A percentile compares a stretch with the other conserved stretches of the same genome.
phyloP scores from a whole-genome alignment of 2,888 invertebrate species.

The Acleris sparsana region DNA sequence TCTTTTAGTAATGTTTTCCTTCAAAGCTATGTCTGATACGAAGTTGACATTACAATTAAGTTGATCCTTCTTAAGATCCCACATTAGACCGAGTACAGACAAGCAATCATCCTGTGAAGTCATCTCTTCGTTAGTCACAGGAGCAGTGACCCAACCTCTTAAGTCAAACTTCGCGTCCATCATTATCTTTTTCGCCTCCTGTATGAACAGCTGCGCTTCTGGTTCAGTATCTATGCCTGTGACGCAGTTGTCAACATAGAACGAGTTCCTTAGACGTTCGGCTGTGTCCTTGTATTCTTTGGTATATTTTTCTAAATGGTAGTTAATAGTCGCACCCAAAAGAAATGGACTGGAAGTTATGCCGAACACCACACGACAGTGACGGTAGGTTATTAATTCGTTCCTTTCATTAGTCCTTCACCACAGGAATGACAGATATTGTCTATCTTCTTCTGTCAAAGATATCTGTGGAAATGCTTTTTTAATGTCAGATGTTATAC shows the following conservation, averaged over 20 bases:
- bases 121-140: neutral
- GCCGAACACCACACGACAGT: conserved; percentile 33
- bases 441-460: conserved; percentile 41
- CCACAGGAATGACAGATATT: neutral
- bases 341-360: conserved; percentile 20
- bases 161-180: neutral
- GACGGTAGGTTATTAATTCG: conserved; percentile 16
- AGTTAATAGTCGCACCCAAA: neutral
- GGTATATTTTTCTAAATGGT: neutral
- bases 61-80: too few species aligned
- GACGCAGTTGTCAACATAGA: neutral
- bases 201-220: neutral
- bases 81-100: too few species aligned
- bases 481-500: conserved; percentile 45
- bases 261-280: neutral
- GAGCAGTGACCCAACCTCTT: neutral
- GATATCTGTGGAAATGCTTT: conserved; percentile 51
- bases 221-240: neutral
- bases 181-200: neutral
- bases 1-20: too few species aligned
- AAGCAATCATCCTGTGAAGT: too few species aligned
- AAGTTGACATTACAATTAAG: too few species aligned
- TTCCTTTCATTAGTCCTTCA: neutral
- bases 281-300: too few species aligned
- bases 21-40: too few species aligned